Evolutionary conservation across 2,113 vertebrate genomes (phyloP).

Genomic region (Neolamprologus tretocephalus): DNA sequence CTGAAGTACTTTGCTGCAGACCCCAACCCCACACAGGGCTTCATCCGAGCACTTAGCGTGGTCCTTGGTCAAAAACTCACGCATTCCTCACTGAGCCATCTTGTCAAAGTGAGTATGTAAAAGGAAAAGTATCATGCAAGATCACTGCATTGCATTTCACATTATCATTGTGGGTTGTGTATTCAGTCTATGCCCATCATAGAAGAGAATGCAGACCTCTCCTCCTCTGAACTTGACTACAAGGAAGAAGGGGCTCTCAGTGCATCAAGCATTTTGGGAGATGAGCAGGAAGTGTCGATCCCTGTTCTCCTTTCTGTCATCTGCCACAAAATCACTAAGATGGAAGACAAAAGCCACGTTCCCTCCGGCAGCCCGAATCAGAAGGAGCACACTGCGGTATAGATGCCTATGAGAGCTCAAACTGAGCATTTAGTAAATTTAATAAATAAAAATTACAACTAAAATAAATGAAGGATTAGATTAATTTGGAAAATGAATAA

Average conservation of each 20-base stretch:
- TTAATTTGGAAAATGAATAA: background rate
- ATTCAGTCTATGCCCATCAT: constrained; percentile 56
- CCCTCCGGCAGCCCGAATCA: constrained; percentile 19
- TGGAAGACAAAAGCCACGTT: constrained; percentile 44
- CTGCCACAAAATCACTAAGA: constrained; percentile 45
- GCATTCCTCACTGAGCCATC: background rate
- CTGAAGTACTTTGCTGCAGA: constrained; percentile 83
- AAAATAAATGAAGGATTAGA: background rate
- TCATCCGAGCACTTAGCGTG: constrained; percentile 81
- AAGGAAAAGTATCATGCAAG: background rate
- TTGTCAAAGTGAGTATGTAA: constrained; percentile 43
- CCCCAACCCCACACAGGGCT: constrained; percentile 74
- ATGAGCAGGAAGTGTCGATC: constrained; percentile 67
- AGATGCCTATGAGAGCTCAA: background rate
- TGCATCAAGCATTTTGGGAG: background rate
- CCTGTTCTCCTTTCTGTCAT: constrained; percentile 72
- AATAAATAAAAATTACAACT: background rate
- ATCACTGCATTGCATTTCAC: background rate
- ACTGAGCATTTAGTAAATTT: background rate
- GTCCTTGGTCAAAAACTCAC: constrained; percentile 61
- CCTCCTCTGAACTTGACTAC: background rate
- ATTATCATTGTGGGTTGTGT: background rate
- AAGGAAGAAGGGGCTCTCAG: background rate
- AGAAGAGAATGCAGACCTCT: constrained; percentile 14
- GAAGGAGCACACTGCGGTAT: constrained; percentile 69